Base-by-base conservation (phyloP, 2,797 vertebrate species). In the Melanogrammus aeglefinus region DNA sequence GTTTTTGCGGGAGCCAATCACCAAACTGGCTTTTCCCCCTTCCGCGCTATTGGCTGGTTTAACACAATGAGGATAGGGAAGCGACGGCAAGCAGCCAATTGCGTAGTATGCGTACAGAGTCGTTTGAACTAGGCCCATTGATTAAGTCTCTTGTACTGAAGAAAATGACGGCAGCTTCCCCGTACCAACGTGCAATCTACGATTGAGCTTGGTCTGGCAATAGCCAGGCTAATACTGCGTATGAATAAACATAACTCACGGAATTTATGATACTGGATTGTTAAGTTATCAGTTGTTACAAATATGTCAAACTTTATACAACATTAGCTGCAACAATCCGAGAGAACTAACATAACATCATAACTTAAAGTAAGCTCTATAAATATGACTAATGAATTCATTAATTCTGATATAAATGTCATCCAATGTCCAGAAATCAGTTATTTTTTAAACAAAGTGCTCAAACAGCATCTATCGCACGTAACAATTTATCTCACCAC, bases 321-420 rank as follows among this genome's bases (percentile, higher is more conserved):
- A 44, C 41, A 44, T 44, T n/a, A n/a, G 6, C 8, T 63, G 57
- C 12, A 69, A 69, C 63, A 69, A 69, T 27, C 9, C 63, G 12
- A 29, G 57, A 27, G 27, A 69, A 10, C 9, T 10, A 27, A 69
- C 63, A 21, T 1, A 18, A 51, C 24, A n/a, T 63, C 21, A 63
- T 71, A 33, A 31, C 31, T 31, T 70, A 70, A 70, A 70, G 38
- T 39, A 39, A 9, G 7, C 7, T 1, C 38, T 39, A 39, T 39
- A 9, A 10, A 10, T 39, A 57, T 18, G 5, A 57, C 47, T 57
- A 6, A 57, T 57, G 4, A 3, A 24, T 29, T 70, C 24, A 70
- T 70, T 70, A 4, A 57, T 70, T 57, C 44, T 33, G 71, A 72
- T 75, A 57, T 73, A 36, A 38, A 81, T 66, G 70, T 78, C 72